Base-by-base conservation (phyloP, 2,888 invertebrate genomes). In the Blomia tropicalis region DNA sequence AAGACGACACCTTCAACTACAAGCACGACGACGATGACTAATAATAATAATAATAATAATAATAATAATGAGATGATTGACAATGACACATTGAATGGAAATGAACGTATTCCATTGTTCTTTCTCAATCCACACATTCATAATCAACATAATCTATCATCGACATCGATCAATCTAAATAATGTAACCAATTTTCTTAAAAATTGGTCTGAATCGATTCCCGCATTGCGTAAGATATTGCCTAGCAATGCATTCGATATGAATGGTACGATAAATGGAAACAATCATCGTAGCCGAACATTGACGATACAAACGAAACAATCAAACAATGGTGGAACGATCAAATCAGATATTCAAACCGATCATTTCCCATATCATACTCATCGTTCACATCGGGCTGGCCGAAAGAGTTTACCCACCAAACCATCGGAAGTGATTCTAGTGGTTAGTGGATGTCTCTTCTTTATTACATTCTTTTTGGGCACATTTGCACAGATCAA, bases 391-490 rank as follows among this genome's bases (percentile, higher is more conserved):
- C 36, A 36, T 36, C 36, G 36, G 17, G 7, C 36, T 17, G 7
- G n/a, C 51, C 51, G 51, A 47, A 31, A 36, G 19, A 56, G 11
- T 14, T 36, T 14, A 19, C 56, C 56, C 25, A 56, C 56, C 23
- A 3, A 31, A 0, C 70, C 72, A 11, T 75, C 76, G 44, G 78
- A 79, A 67, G 72, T 77, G 31, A 73, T 77, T 44, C 77, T 78
- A 1, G 71, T 79, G 25, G 72, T 74, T 2, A 78, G 78, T 66
- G 77, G 77, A 1, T 75, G 78, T 14, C 71, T 78, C 56, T 79
- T 79, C 70, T 77, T 79, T 66, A 72, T 77, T 36, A 76, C 78
- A 11, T 79, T 79, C 68, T 78, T 79, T 68, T 71, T 78, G 27
- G 78, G 56, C 2, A 56, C 56, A 19, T 56, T 56, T 29, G 56